Base-by-base conservation (phyloP, 1,140 invertebrate genomes). In the Microplitis mediator region DNA sequence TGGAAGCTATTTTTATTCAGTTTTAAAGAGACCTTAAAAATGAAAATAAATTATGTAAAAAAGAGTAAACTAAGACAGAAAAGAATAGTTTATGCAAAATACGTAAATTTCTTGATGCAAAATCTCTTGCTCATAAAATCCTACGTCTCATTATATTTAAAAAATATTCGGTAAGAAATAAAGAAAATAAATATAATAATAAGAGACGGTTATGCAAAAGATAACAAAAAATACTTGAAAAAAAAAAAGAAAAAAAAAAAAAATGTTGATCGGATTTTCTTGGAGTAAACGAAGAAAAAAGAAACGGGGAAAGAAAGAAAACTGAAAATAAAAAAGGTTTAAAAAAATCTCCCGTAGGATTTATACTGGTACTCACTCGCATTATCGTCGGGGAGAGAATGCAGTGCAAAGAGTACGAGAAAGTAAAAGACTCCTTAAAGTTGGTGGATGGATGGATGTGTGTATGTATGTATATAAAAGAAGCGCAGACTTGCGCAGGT, bases 361-460 rank as follows among this genome's bases (percentile, higher is more conserved):
- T 62, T 62, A 62, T 62, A n/a, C 60, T 13, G 32, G 31, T 62
- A 35, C 60, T 62, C 31, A 36, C 60, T 62, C 14, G 60, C 14
- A 62, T 62, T 62, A 62, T 36, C 60, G 60, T 62, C 32, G 35
- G 11, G 9, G 34, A 62, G 64, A 66, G 23, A 66, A 66, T 51
- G 36, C 16, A 66, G 45, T 54, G 51, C 36, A 50, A 51, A 66
- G 64, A 66, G 51, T 11, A 13, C 11, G 39, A 31, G 23, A 32
- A 36, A 35, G 60, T 16, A 62, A 35, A 62, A 36, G 60, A 62
- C 60, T 62, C 34, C 32, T 35, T 16, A 13, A 75, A 77, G 78
- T 82, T 81, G 77, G 81, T 80, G 78, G 80, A 80, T 83, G 77
- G 77, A 60, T 74, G 69, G 9, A 5, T 23, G 58, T 32, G 16